These are phyloP conservation scores for Moxostoma hubbsi DNA, from an alignment of 2,797 vertebrate genomes.

Conservation along the genomic window DNA sequence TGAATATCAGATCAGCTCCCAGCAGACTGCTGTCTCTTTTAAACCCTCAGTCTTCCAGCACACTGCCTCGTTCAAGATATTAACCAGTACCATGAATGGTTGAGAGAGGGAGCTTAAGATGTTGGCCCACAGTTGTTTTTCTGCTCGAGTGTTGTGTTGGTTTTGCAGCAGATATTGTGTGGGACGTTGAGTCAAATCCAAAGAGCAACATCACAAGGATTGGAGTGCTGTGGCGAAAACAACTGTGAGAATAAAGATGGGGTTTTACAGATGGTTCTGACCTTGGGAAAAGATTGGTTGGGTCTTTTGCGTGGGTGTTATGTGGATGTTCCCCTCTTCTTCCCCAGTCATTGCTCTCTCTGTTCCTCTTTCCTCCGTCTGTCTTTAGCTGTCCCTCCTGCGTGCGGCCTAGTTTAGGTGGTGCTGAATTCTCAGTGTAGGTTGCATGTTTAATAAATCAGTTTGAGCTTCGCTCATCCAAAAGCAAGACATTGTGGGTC, in stretches of 20 bases:
- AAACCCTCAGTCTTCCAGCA: slow-evolving; percentile 40
- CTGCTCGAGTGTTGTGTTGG: slow-evolving; percentile 25
- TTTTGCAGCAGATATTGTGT: slow-evolving; percentile 23
- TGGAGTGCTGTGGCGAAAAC: slow-evolving; percentile 2
- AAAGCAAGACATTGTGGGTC: slow-evolving; percentile 43
- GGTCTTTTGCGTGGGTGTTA: slow-evolving; percentile 10
- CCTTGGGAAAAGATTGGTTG: slow-evolving; percentile 29
- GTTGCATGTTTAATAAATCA: slow-evolving; percentile 54
- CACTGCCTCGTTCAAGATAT: slow-evolving; percentile 37
- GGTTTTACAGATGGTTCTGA: slow-evolving; percentile 28
- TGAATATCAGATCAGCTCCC: slow-evolving; percentile 63
- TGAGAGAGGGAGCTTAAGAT: slow-evolving; percentile 19
- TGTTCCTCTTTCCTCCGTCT: not conserved
- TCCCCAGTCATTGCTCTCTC: not conserved
- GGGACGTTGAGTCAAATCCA: not conserved
- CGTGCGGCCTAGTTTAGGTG: slow-evolving; percentile 40
- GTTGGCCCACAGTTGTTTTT: slow-evolving; percentile 17
- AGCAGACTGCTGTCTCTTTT: slow-evolving; percentile 58
- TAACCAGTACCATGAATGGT: slow-evolving; percentile 21
- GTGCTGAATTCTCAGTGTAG: slow-evolving; percentile 28
- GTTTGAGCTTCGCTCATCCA: slow-evolving; percentile 30
- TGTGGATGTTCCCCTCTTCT: not conserved
- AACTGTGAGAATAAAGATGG: not conserved
- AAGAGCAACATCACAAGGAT: not conserved
- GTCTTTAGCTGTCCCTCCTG: slow-evolving; percentile 12